phyloP scores from a whole-genome alignment of 2,888 invertebrate species.

The Nebria brevicollis region DNA sequence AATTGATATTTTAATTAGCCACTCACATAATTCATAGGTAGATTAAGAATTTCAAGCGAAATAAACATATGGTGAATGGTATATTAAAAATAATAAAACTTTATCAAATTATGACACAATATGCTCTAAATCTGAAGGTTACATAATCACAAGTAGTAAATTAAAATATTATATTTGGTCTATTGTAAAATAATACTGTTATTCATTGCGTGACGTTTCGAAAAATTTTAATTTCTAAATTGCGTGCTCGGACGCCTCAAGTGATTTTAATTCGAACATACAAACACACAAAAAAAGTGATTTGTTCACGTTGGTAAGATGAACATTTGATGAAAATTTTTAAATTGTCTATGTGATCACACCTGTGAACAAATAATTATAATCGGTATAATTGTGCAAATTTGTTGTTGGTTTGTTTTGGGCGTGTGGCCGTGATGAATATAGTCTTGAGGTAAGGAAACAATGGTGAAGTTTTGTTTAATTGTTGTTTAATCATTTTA shows the following conservation, averaged over 20 bases:
- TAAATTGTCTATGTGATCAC: neutral
- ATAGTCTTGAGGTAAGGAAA: neutral
- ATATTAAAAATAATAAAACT: neutral
- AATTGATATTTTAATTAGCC: neutral
- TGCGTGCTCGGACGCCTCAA: neutral
- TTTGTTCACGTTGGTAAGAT: neutral
- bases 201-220: neutral
- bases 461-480: neutral
- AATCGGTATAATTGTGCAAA: neutral
- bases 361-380: neutral
- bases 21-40: neutral
- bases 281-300: neutral
- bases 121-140: neutral
- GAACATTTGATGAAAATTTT: neutral
- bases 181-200: neutral
- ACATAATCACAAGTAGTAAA: neutral
- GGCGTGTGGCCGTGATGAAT: neutral
- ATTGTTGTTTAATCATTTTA: neutral
- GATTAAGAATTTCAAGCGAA: too few species aligned
- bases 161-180: neutral
- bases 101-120: neutral
- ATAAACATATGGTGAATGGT: neutral
- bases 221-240: neutral
- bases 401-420: neutral
- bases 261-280: neutral